A percentile compares a stretch with the other conserved stretches of the same genome.
Conservation (phyloP, 37 sponge, comb jelly and placozoan genomes). For the Spongilla lacustris region DNA sequence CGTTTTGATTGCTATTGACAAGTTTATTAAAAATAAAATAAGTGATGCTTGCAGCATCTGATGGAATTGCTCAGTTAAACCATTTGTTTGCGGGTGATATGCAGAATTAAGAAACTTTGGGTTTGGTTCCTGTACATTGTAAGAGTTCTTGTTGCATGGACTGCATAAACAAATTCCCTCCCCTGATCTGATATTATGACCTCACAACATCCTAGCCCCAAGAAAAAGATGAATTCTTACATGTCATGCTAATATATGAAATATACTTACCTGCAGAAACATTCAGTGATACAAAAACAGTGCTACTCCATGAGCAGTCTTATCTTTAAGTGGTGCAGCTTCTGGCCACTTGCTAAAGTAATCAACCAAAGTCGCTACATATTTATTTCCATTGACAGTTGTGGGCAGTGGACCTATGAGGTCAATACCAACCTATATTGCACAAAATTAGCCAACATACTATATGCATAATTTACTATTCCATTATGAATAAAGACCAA, state of each 20-base stretch:
- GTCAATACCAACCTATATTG: slow-evolving; percentile 38
- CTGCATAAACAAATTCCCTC: slow-evolving; percentile 31
- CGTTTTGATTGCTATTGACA: slow-evolving; percentile 24
- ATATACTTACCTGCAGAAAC: slow-evolving; percentile 30
- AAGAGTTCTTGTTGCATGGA: slow-evolving; percentile 29
- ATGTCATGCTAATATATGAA: not conserved
- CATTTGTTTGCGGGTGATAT: slow-evolving; percentile 45
- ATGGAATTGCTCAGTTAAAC: slow-evolving; percentile 34
- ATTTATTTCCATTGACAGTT: slow-evolving; percentile 22
- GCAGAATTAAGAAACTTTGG: slow-evolving; percentile 30
- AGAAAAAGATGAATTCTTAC: not conserved
- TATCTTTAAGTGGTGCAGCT: slow-evolving; percentile 31
- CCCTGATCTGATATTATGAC: slow-evolving; percentile 42
- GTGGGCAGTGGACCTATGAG: slow-evolving; percentile 14
- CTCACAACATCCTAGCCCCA: slow-evolving; percentile 24
- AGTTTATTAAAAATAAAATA: too few species aligned
- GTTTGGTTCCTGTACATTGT: slow-evolving; percentile 13
- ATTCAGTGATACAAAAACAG: slow-evolving; percentile 29
- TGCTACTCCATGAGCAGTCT: slow-evolving; percentile 27
- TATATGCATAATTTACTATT: not conserved
- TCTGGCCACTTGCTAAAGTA: slow-evolving; percentile 53
- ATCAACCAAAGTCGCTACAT: slow-evolving; percentile 31
- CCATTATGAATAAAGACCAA: slow-evolving; percentile 1
- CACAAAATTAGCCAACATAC: not conserved
- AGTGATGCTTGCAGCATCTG: slow-evolving; percentile 25